Base-by-base conservation (phyloP, 2,113 vertebrate genomes). In the Ornithorhynchus anatinus region DNA sequence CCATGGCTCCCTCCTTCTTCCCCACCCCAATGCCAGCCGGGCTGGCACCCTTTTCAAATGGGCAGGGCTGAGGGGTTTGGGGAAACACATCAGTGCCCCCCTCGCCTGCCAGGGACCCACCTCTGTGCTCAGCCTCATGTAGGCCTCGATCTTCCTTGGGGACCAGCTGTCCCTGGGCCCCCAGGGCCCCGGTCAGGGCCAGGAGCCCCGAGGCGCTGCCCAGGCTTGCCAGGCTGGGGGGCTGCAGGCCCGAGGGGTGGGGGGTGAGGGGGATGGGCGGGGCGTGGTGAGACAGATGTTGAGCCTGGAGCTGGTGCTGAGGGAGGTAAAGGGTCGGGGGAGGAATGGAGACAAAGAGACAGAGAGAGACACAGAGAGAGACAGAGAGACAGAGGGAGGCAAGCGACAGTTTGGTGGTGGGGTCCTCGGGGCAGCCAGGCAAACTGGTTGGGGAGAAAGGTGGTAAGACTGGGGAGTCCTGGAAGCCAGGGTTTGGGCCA, bases 271-370 rank as follows among this genome's bases (percentile, higher is more conserved):
- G 96, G 84, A 96, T 96, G 43, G 95, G 95, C 4, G 96, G 95
- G 33, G 94, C 92, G 0, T 96, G 96, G 85, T 95, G 96, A 3
- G 95, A 95, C 67, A 97, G 95, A 83, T 97, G 96, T 85, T 97
- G 96, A 3, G 94, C 94, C 85, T 97, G 96, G 6, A 97, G 93
- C 89, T 97, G 96, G 72, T 92, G 91, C 91, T 92, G 85, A n/a
- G 25, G 38, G 58, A 59, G 40, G 62, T 40, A 1, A 69, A 53
- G 25, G 63, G 43, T 73, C 35, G 45, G 70, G 36, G 59, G 63
- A 69, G 63, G 25, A 3, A 0, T 58, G 27, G 22, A 51, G 48
- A 13, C 27, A 1, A 0, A 0, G 2, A 33, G 42, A 68, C 47
- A 16, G 25, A 19, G 25, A 16, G 25, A 19, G 25, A 6, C 14